Evolutionary conservation across 2,113 vertebrate species (phyloP), one percentile per base, ranked within the genome.

Genomic region (Meriones unguiculatus): DNA sequence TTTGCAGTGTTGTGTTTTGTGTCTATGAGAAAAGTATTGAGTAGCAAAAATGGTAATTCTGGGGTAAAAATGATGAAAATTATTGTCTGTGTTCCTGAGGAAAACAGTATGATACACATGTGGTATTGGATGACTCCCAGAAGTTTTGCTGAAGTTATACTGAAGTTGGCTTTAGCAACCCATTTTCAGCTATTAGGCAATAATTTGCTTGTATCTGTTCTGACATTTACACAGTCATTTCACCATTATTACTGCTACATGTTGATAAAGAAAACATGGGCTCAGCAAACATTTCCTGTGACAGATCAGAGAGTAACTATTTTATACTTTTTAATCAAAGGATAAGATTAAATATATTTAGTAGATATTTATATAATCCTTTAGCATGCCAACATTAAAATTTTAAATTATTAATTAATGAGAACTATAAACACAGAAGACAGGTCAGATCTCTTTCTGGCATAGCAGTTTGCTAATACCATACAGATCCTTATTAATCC

Each of bases 321-420:
- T 84, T 78, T 65, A 50, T 22, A 2, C 2, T 22, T 87, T 84
- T 76, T 88, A 13, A 25, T 35, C 32, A 88, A 91, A 6, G 72
- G 25, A 1, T 69, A 38, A 87, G 87, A 69, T 82, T 54, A 1
- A 88, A 38, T 30, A 32, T 22, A 69, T 38, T 41, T 24, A 9
- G 4, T 41, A 70, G 18, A 87, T 86, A 65, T 62, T 86, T 86
- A 50, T 78, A 62, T 94, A 87, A 86, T 8, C 46, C 82, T 78
- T 92, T 90, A 87, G 90, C 62, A 76, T 94, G 8, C 38, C 72
- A 72, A 28, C 11, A 75, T 64, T 88, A 87, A 87, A 77, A 28
- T n/a, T 41, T 85, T 90, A 91, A 77, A 41, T 41, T 18, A 52
- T 28, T 91, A 50, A 25, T 28, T 72, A 69, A 81, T 86, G 57